These are phyloP conservation scores for Diplodus sargus DNA, from an alignment of 2,797 vertebrate species.

Conservation along the genomic window DNA sequence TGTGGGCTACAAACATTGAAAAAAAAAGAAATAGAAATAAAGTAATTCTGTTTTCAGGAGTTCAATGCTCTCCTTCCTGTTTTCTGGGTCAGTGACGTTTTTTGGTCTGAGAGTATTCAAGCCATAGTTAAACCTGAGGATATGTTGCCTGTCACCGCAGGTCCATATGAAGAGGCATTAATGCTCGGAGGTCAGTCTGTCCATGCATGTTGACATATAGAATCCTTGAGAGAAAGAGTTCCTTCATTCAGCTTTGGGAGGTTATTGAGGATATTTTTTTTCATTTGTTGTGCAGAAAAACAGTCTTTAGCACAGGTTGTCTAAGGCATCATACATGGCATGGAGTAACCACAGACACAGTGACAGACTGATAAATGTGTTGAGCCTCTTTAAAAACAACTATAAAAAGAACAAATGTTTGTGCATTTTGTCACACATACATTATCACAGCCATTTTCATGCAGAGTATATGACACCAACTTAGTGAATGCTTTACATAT, in stretches of 20 bases:
- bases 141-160: background rate
- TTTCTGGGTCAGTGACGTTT: slow-evolving; percentile 28
- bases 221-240: slow-evolving; percentile 34
- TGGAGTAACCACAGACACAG: background rate
- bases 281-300: slow-evolving; percentile 25
- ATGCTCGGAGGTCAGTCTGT: background rate
- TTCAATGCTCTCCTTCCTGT: background rate
- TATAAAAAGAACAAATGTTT: background rate
- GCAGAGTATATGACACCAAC: slow-evolving; percentile 1
- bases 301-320: no score
- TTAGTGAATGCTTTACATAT: background rate
- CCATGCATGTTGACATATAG: background rate
- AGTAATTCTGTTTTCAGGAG: slow-evolving; percentile 9
- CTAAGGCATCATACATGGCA: background rate
- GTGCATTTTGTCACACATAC: slow-evolving; percentile 15
- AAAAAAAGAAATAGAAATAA: slow-evolving; percentile 23
- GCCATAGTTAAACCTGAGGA: slow-evolving; percentile 62
- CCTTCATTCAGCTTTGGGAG: slow-evolving; percentile 27
- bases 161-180: slow-evolving; percentile 31
- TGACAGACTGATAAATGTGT: background rate
- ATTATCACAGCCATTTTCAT: slow-evolving; percentile 22
- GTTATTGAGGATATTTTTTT: background rate
- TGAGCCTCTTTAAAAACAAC: background rate
- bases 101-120: slow-evolving; percentile 66
- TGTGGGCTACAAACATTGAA: background rate